These are phyloP conservation scores for Hippopotamus amphibius DNA, from an alignment of 2,113 vertebrate genomes.

Conservation along the genomic window DNA sequence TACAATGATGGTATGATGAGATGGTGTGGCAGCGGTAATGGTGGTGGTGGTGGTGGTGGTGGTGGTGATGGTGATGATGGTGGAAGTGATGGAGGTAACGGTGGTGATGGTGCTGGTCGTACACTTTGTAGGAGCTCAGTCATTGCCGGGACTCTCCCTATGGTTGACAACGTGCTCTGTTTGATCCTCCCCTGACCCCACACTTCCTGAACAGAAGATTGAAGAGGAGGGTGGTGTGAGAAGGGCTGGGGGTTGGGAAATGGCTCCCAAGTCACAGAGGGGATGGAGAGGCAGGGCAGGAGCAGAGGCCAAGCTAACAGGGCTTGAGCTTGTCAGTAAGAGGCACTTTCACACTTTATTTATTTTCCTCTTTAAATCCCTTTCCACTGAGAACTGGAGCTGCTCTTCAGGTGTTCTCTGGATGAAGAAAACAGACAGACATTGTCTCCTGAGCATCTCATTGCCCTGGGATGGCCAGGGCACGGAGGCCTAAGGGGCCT, in stretches of 20 bases:
- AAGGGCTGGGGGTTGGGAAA: not conserved
- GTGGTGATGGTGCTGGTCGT: accelerated
- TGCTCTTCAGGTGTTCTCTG: not conserved
- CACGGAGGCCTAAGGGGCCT: not conserved
- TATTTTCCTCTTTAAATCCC: not conserved
- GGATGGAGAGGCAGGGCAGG: not conserved
- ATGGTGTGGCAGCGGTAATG: not conserved
- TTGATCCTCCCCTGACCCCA: not conserved
- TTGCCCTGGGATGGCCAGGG: not conserved
- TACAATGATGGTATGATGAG: not conserved
- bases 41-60: not conserved
- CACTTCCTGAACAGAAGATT: not conserved
- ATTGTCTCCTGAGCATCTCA: not conserved
- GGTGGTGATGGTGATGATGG: accelerated
- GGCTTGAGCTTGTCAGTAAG: not conserved
- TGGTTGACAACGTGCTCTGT: not conserved
- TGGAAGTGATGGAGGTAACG: accelerated
- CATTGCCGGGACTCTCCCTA: not conserved
- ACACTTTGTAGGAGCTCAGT: not conserved
- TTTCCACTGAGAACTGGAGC: not conserved
- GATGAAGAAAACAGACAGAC: not conserved
- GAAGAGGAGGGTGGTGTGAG: not conserved
- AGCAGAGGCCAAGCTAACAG: not conserved
- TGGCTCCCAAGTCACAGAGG: not conserved
- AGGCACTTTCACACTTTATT: not conserved